These are phyloP conservation scores for Acanthochromis polyacanthus DNA, from an alignment of 2,113 vertebrate species.

Conservation along the genomic window DNA sequence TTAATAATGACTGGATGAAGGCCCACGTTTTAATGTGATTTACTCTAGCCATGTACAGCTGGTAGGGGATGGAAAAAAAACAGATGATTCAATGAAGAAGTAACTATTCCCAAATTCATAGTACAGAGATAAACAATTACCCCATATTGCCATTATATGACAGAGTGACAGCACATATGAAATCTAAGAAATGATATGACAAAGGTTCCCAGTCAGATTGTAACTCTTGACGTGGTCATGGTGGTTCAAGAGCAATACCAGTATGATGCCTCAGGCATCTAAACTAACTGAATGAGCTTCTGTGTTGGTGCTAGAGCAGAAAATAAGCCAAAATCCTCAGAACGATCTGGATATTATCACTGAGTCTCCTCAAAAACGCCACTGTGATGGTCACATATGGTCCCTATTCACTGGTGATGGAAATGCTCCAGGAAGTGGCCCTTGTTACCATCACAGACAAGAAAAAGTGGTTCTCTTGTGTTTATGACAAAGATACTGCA, in stretches of 20 bases:
- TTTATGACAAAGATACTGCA: background rate
- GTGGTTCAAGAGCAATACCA: background rate
- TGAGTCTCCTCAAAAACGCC: accelerated
- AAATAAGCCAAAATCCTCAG: constrained; percentile 33
- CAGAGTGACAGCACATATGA: background rate
- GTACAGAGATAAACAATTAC: too few relatives aligned
- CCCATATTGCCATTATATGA: background rate
- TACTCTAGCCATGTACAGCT: too few relatives aligned
- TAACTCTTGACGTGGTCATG: background rate
- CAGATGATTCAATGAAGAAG: too few relatives aligned
- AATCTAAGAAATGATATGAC: too few relatives aligned
- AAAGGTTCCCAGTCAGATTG: too few relatives aligned
- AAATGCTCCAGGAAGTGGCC: constrained; percentile 24
- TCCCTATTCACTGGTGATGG: constrained; percentile 13
- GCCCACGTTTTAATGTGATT: too few relatives aligned
- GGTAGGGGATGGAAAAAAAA: too few relatives aligned
- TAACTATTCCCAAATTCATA: too few relatives aligned
- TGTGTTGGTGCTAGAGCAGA: constrained; percentile 3
- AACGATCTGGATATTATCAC: constrained; percentile 24
- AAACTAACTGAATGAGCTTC: background rate
- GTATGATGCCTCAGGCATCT: background rate
- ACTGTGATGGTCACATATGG: constrained; percentile 19
- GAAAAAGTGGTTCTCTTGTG: background rate
- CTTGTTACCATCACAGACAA: constrained; percentile 25
- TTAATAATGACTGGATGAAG: background rate